These are phyloP conservation scores for Dioctria linearis DNA, from an alignment of 2,888 invertebrate genomes.

Conservation along the genomic window DNA sequence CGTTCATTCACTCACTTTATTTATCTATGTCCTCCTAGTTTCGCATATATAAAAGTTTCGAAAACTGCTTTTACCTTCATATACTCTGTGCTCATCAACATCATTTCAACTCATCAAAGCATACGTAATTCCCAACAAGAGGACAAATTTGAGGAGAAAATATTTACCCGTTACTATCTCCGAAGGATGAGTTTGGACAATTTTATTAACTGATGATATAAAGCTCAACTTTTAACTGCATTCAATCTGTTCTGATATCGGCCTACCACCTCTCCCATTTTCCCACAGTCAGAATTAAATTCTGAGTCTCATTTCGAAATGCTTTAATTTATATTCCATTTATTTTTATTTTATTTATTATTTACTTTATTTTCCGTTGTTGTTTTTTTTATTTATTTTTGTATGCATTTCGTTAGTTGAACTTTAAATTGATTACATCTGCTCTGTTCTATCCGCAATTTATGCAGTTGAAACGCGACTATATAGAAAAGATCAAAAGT, in stretches of 20 bases:
- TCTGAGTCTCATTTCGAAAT: constrained; percentile 30
- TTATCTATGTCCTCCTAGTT: not conserved
- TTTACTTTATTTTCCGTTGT: constrained; percentile 16
- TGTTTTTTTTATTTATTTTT: constrained; percentile 25
- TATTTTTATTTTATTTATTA: constrained; percentile 43
- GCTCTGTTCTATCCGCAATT: constrained; percentile 17
- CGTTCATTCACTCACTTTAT: constrained; percentile 33
- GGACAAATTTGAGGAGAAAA: constrained; percentile 43
- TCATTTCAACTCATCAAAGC: constrained; percentile 7
- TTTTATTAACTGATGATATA: constrained; percentile 28
- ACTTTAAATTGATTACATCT: constrained; percentile 49
- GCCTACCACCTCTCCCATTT: not conserved
- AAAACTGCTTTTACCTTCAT: no score
- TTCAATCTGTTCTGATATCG: constrained; percentile 14
- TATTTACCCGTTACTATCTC: constrained; percentile 32
- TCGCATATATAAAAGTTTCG: no score
- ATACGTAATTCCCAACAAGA: constrained; percentile 6
- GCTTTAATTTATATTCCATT: constrained; percentile 40
- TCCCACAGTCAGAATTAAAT: not conserved
- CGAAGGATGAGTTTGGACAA: not conserved
- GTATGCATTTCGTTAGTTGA: constrained; percentile 40
- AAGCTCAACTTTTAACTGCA: constrained; percentile 10
- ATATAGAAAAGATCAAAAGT: constrained; percentile 35
- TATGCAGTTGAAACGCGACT: constrained; percentile 19
- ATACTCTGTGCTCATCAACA: not conserved